Base-by-base conservation (phyloP, 2,797 vertebrate species). In the Odontamblyopus lacepedii region DNA sequence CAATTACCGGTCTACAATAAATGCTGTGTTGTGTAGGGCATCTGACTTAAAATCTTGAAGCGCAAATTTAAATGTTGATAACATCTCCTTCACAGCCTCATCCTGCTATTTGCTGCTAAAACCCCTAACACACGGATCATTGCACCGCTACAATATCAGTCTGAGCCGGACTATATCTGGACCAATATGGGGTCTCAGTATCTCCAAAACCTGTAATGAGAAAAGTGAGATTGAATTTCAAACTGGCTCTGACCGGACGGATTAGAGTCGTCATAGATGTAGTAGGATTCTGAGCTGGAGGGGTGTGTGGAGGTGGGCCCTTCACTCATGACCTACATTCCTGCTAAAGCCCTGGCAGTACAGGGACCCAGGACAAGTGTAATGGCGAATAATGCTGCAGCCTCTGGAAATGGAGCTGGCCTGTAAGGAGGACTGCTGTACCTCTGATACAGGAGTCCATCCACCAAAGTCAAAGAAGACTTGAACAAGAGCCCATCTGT, bases 191-290 rank as follows among this genome's bases (percentile, higher is more conserved):
- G 88, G 87, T 90, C 88, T 92, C 80, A 74, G 86, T 89, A 87
- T 92, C 90, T 93, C 81, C 79, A 82, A 87, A 92, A 91, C 87
- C 88, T 86, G 83, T 92, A 92, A 93, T 93, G 91, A 92, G 90
- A 92, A 93, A 94, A 92, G 83, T 72, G 76, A 92, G 90, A 92
- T 92, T 91, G 91, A 92, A 93, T 93, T 93, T 89, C 87, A 92
- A 93, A 93, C 92, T 91, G 81, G 73, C 88, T 88, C 82, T 92
- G 89, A 93, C 88, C 77, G 78, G 79, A 88, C 83, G 90, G 93
- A 92, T 93, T 93, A 92, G 78, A 18, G 64, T 85, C 85, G 87
- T 89, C 87, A 87, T 85, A 92, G 87, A 91, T 88, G 85, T 86
- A 73, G 63, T 77, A 72, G 87, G 82, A 91, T 91, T 90, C 38